Evolutionary conservation across 64 coral and sea anemone genomes (phyloP).

Genomic region (Actinia equina): DNA sequence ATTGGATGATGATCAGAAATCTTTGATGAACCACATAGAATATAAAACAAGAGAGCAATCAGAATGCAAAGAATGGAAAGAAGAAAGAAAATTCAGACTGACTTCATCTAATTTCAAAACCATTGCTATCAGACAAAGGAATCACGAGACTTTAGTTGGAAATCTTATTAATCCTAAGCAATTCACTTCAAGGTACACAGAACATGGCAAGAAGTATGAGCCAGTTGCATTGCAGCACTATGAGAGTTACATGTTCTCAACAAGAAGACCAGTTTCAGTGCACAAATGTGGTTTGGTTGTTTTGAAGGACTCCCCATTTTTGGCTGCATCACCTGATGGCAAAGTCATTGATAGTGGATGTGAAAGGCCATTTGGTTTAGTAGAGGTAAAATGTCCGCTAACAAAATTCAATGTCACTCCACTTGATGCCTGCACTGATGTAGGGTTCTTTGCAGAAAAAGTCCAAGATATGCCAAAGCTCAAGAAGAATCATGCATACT

Average conservation of each 20-base stretch:
- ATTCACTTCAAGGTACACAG: not conserved
- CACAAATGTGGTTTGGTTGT: conserved; percentile 52
- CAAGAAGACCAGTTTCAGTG: conserved; percentile 49
- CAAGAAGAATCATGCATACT: conserved; percentile 11
- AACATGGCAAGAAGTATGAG: conserved; percentile 68
- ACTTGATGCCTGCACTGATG: conserved; percentile 4
- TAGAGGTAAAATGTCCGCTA: conserved; percentile 15
- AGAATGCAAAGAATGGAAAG: conserved; percentile 35
- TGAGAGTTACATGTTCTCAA: conserved; percentile 35
- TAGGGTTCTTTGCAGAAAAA: conserved; percentile 11
- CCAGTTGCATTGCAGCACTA: conserved; percentile 38
- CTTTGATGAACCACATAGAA: not conserved
- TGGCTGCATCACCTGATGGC: conserved; percentile 43
- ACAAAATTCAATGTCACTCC: not conserved
- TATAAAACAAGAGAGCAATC: conserved; percentile 37
- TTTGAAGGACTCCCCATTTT: not conserved
- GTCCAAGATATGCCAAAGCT: not conserved
- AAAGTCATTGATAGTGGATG: conserved; percentile 55
- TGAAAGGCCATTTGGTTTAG: not conserved
- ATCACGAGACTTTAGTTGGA: conserved; percentile 56
- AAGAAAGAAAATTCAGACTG: conserved; percentile 42
- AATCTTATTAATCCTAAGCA: conserved; percentile 43
- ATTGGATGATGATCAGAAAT: not conserved
- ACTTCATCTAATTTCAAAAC: conserved; percentile 59
- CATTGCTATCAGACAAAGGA: conserved; percentile 60